These are phyloP conservation scores for Taenioides sp. DNA, from an alignment of 2,797 vertebrate genomes.

Conservation along the genomic window DNA sequence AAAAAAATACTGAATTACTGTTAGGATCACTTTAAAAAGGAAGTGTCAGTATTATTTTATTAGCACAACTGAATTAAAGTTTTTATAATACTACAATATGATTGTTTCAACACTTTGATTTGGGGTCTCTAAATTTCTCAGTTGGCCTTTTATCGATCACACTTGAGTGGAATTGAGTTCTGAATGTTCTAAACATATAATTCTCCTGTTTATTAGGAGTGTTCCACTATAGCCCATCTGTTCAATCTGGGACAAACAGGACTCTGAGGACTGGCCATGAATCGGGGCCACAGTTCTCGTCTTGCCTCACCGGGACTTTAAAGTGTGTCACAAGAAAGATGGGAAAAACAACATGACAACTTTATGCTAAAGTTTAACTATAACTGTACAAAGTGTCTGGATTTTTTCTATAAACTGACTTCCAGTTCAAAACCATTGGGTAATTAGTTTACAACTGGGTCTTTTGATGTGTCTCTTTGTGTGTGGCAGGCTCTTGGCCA, in stretches of 20 bases:
- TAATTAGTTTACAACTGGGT: not conserved
- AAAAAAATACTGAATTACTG: not conserved
- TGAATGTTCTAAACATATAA: not conserved
- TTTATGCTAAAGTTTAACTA: constrained; percentile 13
- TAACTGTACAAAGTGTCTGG: constrained; percentile 11
- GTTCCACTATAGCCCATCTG: constrained; percentile 25
- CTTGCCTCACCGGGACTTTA: constrained; percentile 44
- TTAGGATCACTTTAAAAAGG: not conserved
- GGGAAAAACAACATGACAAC: constrained; percentile 15
- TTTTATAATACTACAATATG: not conserved
- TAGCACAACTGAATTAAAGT: not conserved
- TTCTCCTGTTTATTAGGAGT: constrained; percentile 16
- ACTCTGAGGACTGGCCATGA: constrained; percentile 56
- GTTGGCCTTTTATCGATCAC: not conserved
- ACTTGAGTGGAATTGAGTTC: not conserved
- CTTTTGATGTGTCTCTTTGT: constrained; percentile 26
- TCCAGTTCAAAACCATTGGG: not conserved
- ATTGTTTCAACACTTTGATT: not conserved
- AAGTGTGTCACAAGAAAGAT: constrained; percentile 62
- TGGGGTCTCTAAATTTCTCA: too few relatives aligned
- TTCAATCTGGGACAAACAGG: constrained; percentile 58
- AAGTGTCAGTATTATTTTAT: not conserved
- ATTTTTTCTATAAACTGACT: not conserved
- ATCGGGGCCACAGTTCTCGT: constrained; percentile 64
- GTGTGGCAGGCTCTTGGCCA: not conserved